Conservation (phyloP, 2,113 vertebrate genomes). For the Conger conger region DNA sequence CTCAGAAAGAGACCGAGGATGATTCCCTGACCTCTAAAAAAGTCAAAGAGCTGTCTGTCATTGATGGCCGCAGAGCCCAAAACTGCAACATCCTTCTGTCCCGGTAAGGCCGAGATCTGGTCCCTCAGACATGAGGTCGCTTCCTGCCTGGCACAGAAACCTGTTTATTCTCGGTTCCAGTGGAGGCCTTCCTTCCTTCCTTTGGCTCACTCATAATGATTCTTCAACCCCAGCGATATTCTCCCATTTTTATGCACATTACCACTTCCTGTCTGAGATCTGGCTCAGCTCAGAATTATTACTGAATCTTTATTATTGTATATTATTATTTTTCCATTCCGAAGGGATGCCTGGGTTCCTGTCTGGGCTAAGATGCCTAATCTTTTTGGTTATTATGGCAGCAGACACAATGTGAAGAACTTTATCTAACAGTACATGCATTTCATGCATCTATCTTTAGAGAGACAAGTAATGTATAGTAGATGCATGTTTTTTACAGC, state of each 20-base stretch:
- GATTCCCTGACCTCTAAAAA: slow-evolving; percentile 88
- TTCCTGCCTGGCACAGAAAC: slow-evolving; percentile 15
- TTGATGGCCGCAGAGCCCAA: slow-evolving; percentile 93
- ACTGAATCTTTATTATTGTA: slow-evolving; percentile 29
- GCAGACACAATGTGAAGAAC: slow-evolving; percentile 16
- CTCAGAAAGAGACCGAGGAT: slow-evolving; percentile 92
- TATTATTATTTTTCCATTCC: too few species aligned
- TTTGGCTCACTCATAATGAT: slow-evolving; percentile 20
- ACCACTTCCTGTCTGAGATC: slow-evolving; percentile 15
- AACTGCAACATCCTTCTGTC: slow-evolving; percentile 99
- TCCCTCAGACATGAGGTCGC: slow-evolving; percentile 30
- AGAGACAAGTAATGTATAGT: not conserved
- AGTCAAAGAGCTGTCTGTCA: slow-evolving; percentile 95
- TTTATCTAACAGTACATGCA: too few species aligned
- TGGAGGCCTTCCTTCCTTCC: slow-evolving; percentile 10
- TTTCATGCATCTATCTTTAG: not conserved
- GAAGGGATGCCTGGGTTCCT: not conserved
- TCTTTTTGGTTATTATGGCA: slow-evolving; percentile 19
- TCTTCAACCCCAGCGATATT: not conserved
- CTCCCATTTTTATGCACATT: not conserved
- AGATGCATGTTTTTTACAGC: not conserved
- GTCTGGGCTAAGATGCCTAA: not conserved
- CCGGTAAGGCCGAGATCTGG: slow-evolving; percentile 65
- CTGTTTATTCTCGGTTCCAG: not conserved
- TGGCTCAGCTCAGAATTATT: slow-evolving; percentile 27